These are phyloP conservation scores for Chionomys nivalis DNA, from an alignment of 2,113 vertebrate species.

Conservation along the genomic window DNA sequence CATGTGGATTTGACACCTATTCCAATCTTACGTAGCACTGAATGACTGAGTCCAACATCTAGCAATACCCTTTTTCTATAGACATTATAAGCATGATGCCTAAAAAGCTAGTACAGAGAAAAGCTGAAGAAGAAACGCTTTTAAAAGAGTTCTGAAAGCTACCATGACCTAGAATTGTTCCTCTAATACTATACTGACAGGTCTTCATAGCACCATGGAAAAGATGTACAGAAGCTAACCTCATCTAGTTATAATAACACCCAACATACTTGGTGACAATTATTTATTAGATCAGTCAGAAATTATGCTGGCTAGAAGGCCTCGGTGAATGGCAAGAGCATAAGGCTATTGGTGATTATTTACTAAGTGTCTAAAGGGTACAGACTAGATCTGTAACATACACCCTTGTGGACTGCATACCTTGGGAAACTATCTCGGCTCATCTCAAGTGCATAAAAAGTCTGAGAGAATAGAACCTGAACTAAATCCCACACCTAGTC, in stretches of 20 bases:
- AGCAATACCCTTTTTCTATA: background rate
- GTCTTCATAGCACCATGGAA: background rate
- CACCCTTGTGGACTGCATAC: background rate
- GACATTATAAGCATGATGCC: background rate
- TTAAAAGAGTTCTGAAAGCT: background rate
- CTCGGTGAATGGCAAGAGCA: background rate
- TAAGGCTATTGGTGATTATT: background rate
- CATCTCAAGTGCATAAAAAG: background rate
- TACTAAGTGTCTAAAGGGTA: background rate
- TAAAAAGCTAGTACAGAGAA: background rate
- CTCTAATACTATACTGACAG: background rate
- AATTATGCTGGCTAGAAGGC: background rate
- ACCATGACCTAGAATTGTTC: background rate
- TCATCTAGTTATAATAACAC: background rate
- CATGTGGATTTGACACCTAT: background rate
- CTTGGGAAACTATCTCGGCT: background rate
- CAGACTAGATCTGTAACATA: background rate
- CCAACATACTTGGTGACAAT: background rate
- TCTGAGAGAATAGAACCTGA: background rate
- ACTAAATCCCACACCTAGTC: background rate
- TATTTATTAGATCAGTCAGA: background rate
- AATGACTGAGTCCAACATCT: background rate
- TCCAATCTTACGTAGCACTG: background rate
- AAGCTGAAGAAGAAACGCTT: background rate
- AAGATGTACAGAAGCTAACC: constrained; percentile 1